Base-by-base conservation (phyloP, 64 coral and sea anemone species). In the Montipora capricornis region DNA sequence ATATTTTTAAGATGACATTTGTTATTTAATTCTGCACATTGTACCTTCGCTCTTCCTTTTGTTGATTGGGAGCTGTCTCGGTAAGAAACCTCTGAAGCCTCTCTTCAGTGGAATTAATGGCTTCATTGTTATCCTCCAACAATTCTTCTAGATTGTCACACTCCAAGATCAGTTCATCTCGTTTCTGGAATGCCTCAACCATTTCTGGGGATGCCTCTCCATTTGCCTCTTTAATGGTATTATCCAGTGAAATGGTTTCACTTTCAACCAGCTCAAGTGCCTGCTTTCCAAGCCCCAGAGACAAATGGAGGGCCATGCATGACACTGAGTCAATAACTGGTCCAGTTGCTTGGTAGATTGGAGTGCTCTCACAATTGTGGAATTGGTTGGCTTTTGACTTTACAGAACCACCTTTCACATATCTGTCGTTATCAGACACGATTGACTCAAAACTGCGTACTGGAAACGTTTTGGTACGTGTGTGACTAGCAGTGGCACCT, bases 261-360 rank as follows among this genome's bases (percentile, higher is more conserved):
- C 50, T 55, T 73, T 89, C 71, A 58, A 52, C 50, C 0, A 89
- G 20, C 20, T 77, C 75, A 2, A 78, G 10, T 12, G 75, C 88
- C n/a, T 89, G 88, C 67, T 91, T 91, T 26, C 89, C 89, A 69
- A 91, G 89, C 0, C 78, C 79, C 14, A 91, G 89, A 37, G 78
- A 91, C 61, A 91, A 70, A 82, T 91, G 89, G 13, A 91, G 68
- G 47, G 89, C 49, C 78, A 82, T 91, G 37, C 64, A 80, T 55
- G 89, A 91, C 79, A 81, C 64, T 20, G 79, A 57, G 5, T 83
- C 68, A 91, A 82, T 47, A 5, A 82, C 51, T 60, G 46, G 47
- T 26, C 76, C 77, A 69, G 60, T 20, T 50, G 57, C 55, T 24
- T 73, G 67, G 10, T 52, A 81, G 77, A 91, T 73, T 64, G 76